phyloP scores from a whole-genome alignment of 2,888 invertebrate genomes.

The Euzophera pinguis region DNA sequence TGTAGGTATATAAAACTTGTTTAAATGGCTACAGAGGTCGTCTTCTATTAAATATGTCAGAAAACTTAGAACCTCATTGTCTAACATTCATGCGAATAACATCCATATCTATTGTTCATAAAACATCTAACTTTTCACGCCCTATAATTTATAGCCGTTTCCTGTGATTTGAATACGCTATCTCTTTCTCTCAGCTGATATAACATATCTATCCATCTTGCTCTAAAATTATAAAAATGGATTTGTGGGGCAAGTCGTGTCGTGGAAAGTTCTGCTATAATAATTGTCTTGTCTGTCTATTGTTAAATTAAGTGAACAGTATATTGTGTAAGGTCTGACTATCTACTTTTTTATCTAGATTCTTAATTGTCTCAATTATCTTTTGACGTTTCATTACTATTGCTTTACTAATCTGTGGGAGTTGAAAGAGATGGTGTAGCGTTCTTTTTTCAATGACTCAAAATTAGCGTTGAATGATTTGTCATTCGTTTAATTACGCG shows the following conservation, averaged over 20 bases:
- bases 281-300: slow-evolving; percentile 1
- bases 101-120: slow-evolving; percentile 4
- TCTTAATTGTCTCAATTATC: not conserved
- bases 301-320: slow-evolving; percentile 8
- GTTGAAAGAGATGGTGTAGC: no score
- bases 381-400: no score
- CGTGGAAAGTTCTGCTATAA: slow-evolving; percentile 9
- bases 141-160: slow-evolving; percentile 7
- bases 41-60: no score
- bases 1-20: no score
- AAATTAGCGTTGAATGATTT: no score
- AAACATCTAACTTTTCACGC: not conserved
- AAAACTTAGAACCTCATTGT: not conserved
- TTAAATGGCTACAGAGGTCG: no score
- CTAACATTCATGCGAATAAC: not conserved
- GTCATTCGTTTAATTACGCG: no score
- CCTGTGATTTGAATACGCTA: not conserved
- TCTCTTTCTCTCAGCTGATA: not conserved
- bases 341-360: not conserved
- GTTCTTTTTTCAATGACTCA: no score
- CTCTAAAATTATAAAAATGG: slow-evolving; percentile 9
- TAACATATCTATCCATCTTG: not conserved
- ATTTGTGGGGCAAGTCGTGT: slow-evolving; percentile 12
- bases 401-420: no score
- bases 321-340: not conserved